Conservation (phyloP, 2,888 invertebrate species). For the Pachliopta kotzebuea region DNA sequence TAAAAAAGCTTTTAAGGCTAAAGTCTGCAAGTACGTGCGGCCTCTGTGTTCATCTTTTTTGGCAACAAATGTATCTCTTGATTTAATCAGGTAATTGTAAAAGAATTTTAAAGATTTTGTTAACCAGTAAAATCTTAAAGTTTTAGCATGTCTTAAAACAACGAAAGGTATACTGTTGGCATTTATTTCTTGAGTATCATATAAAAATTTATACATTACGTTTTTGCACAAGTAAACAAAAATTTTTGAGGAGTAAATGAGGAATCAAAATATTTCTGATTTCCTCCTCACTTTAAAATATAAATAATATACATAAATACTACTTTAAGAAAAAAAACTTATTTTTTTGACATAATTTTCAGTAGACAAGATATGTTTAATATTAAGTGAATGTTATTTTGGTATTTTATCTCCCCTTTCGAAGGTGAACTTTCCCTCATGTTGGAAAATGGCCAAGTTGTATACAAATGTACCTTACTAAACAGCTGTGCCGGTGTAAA, state of each 20-base stretch:
- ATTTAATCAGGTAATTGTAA: background rate
- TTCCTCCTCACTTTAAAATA: too few species aligned
- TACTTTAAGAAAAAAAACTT: too few species aligned
- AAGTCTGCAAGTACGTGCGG: constrained; percentile 4
- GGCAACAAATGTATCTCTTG: constrained; percentile 5
- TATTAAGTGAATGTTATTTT: background rate
- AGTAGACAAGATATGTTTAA: background rate
- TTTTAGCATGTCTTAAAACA: too few species aligned
- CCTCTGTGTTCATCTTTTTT: constrained; percentile 7
- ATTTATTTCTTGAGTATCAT: too few species aligned
- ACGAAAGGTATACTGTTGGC: too few species aligned
- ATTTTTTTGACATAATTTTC: too few species aligned
- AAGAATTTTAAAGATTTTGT: background rate
- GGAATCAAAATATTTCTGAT: background rate
- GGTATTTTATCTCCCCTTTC: background rate
- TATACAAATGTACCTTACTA: background rate
- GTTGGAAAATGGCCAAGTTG: background rate
- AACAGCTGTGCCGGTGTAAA: too few species aligned
- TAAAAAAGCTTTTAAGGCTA: constrained; percentile 22
- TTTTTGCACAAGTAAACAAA: too few species aligned
- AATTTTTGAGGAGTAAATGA: too few species aligned
- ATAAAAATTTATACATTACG: too few species aligned
- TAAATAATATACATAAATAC: too few species aligned
- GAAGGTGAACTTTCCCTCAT: background rate
- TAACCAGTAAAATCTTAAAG: too few species aligned